phyloP scores from a whole-genome alignment of 2,113 vertebrate species.

The Nesospiza acunhae region DNA sequence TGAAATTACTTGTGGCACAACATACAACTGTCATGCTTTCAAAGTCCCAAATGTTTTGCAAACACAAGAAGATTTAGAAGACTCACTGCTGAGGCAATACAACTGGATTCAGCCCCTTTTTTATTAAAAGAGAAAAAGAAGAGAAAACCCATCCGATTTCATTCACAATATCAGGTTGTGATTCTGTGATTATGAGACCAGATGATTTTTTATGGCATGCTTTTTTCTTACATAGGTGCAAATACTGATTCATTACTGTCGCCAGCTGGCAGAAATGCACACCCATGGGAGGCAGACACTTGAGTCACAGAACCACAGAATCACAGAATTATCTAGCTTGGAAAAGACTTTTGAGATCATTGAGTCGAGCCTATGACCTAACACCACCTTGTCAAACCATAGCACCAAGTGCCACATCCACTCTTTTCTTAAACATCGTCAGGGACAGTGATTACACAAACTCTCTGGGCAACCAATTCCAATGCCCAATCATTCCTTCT shows the following conservation, averaged over 20 bases:
- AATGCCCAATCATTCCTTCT: not conserved
- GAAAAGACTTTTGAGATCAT: not conserved
- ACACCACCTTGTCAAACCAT: not conserved
- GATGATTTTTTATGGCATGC: not conserved
- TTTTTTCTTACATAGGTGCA: not conserved
- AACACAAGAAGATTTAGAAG: not conserved
- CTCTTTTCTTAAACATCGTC: not conserved
- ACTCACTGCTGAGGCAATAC: accelerated
- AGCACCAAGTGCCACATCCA: not conserved
- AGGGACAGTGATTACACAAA: not conserved
- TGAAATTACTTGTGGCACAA: not conserved
- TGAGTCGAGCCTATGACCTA: accelerated
- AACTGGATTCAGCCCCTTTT: not conserved
- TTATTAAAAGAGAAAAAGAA: not conserved
- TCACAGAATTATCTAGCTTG: too few species aligned
- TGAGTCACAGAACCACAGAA: not conserved
- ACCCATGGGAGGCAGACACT: not conserved
- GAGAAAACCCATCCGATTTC: not conserved
- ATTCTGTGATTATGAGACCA: not conserved
- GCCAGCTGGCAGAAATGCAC: not conserved
- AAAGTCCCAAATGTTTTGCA: not conserved
- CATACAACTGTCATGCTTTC: not conserved
- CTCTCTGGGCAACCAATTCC: not conserved
- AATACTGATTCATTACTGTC: not conserved
- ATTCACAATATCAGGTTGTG: not conserved